A percentile compares a stretch with the other conserved stretches of the same genome.
Conservation (phyloP, 2,797 vertebrate genomes). For the Kryptopterus vitreolus region DNA sequence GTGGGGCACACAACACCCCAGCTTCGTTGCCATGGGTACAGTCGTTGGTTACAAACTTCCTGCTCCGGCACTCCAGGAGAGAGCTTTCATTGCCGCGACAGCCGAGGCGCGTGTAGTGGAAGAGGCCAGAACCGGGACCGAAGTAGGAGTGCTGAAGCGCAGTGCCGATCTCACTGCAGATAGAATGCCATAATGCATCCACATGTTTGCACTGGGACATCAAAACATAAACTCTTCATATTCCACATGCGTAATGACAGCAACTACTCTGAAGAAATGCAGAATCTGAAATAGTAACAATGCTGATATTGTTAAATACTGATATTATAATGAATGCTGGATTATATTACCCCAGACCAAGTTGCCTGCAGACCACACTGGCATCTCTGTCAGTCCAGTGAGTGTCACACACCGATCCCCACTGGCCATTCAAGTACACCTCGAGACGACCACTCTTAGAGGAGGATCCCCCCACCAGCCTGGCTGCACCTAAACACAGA, state of each 20-base stretch:
- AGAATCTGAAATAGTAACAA: constrained; percentile 4
- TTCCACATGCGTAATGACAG: not conserved
- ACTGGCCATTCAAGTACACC: constrained; percentile 83
- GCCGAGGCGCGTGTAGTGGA: constrained; percentile 84
- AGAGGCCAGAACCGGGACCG: constrained; percentile 74
- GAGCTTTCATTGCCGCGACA: constrained; percentile 85
- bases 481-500: constrained; percentile 74
- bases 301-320: not conserved
- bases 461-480: constrained; percentile 74
- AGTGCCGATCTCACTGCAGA: constrained; percentile 81
- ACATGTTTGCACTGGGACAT: not conserved
- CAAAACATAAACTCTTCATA: not conserved
- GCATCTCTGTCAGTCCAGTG: constrained; percentile 87
- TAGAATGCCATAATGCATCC: not conserved
- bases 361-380: constrained; percentile 87
- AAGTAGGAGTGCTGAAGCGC: constrained; percentile 75
- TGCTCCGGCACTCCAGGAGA: constrained; percentile 79
- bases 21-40: constrained; percentile 82
- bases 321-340: not conserved
- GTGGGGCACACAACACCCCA: constrained; percentile 77
- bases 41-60: constrained; percentile 76
- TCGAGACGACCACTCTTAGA: constrained; percentile 76
- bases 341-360: constrained; percentile 77
- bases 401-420: constrained; percentile 87
- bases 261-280: not conserved